phyloP scores from a whole-genome alignment of 2,888 invertebrate species.

The Dyspetes luteomarginatus region DNA sequence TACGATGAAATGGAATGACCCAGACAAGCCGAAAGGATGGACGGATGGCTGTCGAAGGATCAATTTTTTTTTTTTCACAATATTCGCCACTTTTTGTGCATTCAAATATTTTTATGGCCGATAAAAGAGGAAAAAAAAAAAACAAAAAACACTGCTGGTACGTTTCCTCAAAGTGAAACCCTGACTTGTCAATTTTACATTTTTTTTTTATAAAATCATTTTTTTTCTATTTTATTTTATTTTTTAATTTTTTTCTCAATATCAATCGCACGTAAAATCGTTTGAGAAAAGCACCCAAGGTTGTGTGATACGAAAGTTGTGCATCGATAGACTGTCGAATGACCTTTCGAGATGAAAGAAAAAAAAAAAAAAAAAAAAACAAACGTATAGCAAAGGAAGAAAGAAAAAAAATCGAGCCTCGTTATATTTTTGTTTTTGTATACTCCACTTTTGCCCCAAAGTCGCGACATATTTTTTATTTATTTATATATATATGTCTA shows the following conservation, averaged over 20 bases:
- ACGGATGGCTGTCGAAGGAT: constrained; percentile 77
- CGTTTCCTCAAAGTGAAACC: constrained; percentile 44
- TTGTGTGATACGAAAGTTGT: constrained; percentile 40
- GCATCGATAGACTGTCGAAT: constrained; percentile 31
- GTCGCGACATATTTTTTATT: constrained; percentile 25
- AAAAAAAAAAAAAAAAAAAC: not conserved
- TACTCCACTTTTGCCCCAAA: constrained; percentile 53
- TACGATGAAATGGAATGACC: constrained; percentile 13
- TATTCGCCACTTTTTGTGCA: constrained; percentile 4
- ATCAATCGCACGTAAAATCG: not conserved
- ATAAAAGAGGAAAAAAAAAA: no score
- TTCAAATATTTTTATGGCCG: not conserved
- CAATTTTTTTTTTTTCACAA: constrained; percentile 24
- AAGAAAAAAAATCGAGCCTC: not conserved
- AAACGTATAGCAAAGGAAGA: no score
- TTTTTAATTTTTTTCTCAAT: not conserved
- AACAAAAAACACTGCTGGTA: no score
- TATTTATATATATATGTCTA: constrained; percentile 1
- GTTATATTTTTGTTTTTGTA: not conserved
- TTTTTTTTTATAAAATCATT: not conserved
- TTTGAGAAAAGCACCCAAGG: not conserved
- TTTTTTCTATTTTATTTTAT: not conserved
- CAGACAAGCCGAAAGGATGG: constrained; percentile 78
- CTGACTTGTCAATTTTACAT: constrained; percentile 58
- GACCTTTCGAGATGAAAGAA: not conserved